phyloP scores from a whole-genome alignment of 2,113 vertebrate genomes.

The Pelecanoides urinatrix region DNA sequence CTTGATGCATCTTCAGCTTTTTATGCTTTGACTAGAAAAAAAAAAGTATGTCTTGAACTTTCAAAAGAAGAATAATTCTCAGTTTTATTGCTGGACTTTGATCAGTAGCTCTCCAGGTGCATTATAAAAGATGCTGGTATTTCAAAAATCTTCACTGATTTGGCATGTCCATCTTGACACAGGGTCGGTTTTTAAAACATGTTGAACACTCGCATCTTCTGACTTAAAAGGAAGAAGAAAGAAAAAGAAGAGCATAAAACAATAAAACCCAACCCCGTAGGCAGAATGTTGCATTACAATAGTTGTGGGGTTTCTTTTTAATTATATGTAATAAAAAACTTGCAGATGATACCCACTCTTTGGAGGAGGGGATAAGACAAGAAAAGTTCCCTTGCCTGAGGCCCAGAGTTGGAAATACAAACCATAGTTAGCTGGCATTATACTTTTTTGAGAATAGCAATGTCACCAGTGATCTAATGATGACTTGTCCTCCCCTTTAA shows the following conservation, averaged over 20 bases:
- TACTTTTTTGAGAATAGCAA: not conserved
- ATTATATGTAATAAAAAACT: constrained; percentile 17
- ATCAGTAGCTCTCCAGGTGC: not conserved
- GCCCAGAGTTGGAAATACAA: not conserved
- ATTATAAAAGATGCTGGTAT: not conserved
- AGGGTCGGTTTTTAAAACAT: not conserved
- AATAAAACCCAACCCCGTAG: not conserved
- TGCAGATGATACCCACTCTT: not conserved
- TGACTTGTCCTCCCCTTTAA: constrained; percentile 28
- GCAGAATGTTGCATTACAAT: not conserved
- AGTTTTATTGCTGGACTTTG: not conserved
- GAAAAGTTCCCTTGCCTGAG: constrained; percentile 4
- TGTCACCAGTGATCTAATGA: not conserved
- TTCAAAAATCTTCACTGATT: not conserved
- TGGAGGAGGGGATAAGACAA: not conserved
- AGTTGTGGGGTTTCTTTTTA: constrained; percentile 13
- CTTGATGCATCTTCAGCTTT: not conserved
- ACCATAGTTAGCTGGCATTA: not conserved
- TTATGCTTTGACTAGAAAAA: not conserved
- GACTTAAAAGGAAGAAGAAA: not conserved
- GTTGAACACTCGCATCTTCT: not conserved
- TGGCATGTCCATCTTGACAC: not conserved
- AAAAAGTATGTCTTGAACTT: not conserved
- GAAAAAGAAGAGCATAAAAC: not conserved
- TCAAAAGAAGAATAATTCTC: not conserved